A percentile compares a stretch with the other conserved stretches of the same genome.
Evolutionary conservation across 2,113 vertebrate genomes (phyloP).

Genomic region (Sminthopsis crassicaudata): DNA sequence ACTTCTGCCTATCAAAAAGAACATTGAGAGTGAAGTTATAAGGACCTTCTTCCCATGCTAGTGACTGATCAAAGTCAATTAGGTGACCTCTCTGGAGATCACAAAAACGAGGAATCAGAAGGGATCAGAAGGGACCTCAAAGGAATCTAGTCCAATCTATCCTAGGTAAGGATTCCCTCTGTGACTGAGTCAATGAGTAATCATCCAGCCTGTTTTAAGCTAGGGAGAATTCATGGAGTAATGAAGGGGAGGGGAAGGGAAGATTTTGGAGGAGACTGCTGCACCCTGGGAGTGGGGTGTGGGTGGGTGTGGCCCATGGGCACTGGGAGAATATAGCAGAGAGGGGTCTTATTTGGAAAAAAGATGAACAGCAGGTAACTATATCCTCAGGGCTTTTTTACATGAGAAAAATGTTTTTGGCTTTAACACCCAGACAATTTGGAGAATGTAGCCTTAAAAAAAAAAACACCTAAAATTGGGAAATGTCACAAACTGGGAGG

Average conservation of each 20-base stretch:
- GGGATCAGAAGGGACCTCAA: background rate
- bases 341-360: background rate
- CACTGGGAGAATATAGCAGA: background rate
- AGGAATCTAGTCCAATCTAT: background rate
- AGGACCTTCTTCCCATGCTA: background rate
- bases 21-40: background rate
- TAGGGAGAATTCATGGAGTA: background rate
- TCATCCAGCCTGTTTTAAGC: background rate
- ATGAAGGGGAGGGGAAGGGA: background rate
- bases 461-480: background rate
- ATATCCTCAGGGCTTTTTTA: background rate
- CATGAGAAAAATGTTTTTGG: background rate
- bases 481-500: background rate
- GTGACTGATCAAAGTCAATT: background rate
- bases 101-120: no score
- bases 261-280: background rate
- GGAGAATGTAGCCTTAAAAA: background rate
- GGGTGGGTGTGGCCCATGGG: no score
- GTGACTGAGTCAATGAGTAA: background rate
- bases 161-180: background rate
- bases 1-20: conserved; percentile 83
- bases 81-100: background rate
- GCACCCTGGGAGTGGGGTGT: no score
- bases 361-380: background rate
- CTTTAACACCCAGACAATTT: background rate